These are phyloP conservation scores for Eugnorisma glareosa DNA, from an alignment of 2,888 invertebrate species.

Conservation along the genomic window DNA sequence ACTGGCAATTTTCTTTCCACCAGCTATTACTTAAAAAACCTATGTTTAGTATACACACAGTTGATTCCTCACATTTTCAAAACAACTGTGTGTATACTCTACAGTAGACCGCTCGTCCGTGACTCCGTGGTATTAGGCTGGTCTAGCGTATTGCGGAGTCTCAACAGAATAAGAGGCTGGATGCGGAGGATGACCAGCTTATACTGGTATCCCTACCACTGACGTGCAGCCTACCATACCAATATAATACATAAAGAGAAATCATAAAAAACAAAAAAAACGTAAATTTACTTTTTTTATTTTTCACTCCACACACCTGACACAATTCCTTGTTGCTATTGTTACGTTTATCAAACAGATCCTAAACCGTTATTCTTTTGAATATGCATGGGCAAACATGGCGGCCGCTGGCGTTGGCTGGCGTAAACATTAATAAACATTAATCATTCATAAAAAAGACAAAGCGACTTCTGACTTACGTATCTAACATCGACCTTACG, in stretches of 20 bases:
- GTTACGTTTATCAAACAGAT: constrained; percentile 70
- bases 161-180: background rate
- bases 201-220: background rate
- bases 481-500: constrained; percentile 85
- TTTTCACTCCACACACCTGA: constrained; percentile 10
- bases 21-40: background rate
- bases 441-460: constrained; percentile 91
- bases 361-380: constrained; percentile 75
- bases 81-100: background rate
- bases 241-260: background rate
- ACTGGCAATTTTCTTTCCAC: background rate
- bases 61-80: background rate
- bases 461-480: constrained; percentile 81
- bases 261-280: background rate
- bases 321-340: constrained; percentile 64
- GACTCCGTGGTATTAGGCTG: background rate
- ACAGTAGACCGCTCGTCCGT: background rate
- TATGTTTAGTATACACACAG: too few species aligned
- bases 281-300: too few species aligned
- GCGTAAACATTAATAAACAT: constrained; percentile 76
- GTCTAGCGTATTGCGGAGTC: background rate
- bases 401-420: constrained; percentile 68
- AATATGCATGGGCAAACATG: constrained; percentile 83
- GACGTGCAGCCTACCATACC: background rate
- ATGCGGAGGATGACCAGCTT: too few species aligned